Conservation (phyloP, 2,113 vertebrate species). For the Brienomyrus brachyistius region DNA sequence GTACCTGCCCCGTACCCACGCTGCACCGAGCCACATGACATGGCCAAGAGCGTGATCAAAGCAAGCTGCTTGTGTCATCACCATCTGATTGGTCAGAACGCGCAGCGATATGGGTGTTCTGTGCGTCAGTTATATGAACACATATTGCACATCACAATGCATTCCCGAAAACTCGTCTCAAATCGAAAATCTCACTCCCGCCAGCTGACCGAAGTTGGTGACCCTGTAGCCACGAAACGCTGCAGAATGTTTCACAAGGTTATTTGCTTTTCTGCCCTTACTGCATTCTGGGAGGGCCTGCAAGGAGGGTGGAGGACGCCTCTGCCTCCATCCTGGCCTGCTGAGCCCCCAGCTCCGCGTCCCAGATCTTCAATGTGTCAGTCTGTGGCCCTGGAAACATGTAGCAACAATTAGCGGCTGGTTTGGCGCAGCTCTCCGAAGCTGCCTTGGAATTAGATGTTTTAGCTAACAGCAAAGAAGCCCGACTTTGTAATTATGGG, state of each 20-base stretch:
- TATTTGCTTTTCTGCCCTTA: background rate
- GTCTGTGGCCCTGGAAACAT: background rate
- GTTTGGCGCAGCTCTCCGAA: background rate
- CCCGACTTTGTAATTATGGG: background rate
- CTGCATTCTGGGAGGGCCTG: background rate
- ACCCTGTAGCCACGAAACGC: background rate
- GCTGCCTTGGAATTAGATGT: background rate
- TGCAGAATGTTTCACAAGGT: background rate
- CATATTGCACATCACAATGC: background rate
- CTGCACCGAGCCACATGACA: background rate
- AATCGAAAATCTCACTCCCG: background rate
- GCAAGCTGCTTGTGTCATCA: background rate
- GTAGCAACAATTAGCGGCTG: background rate
- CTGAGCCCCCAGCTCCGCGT: background rate
- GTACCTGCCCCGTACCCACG: too few species aligned
- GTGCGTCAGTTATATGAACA: background rate
- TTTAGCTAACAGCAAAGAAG: background rate
- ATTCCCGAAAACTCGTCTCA: background rate
- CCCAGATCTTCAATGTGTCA: background rate
- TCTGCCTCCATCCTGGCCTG: background rate
- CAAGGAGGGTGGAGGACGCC: background rate
- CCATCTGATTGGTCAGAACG: background rate
- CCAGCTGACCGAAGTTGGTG: background rate
- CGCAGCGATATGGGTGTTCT: background rate
- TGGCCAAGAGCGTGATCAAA: background rate